A percentile compares a stretch with the other conserved stretches of the same genome.
Conservation (phyloP, 2,888 invertebrate species). For the Epirrita christyi region DNA sequence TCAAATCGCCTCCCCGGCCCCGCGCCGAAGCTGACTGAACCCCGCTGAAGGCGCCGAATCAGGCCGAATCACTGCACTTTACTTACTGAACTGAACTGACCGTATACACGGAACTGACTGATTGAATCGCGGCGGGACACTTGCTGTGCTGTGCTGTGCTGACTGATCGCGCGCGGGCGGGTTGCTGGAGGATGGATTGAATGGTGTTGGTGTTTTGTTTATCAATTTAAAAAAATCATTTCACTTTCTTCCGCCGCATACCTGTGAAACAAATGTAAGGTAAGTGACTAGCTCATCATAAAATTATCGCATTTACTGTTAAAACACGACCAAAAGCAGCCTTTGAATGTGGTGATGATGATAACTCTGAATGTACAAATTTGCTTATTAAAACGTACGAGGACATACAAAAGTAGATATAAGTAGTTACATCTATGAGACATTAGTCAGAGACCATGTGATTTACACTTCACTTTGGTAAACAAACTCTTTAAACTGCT, state of each 20-base stretch:
- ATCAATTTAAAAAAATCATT: conserved; percentile 55
- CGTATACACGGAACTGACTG: too few relatives aligned
- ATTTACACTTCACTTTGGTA: background rate
- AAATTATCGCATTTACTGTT: background rate
- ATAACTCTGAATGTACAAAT: background rate
- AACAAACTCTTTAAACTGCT: background rate
- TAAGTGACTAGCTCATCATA: conserved; percentile 42
- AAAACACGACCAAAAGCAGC: background rate
- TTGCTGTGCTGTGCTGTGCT: too few relatives aligned
- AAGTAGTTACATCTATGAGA: background rate
- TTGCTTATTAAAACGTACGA: background rate
- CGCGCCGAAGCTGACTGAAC: too few relatives aligned
- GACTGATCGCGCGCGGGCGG: too few relatives aligned
- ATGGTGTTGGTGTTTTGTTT: conserved; percentile 67
- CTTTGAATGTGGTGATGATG: background rate
- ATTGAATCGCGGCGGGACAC: too few relatives aligned
- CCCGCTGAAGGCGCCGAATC: too few relatives aligned
- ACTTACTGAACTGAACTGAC: too few relatives aligned
- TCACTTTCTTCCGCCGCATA: conserved; percentile 37
- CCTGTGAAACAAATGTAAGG: conserved; percentile 52
- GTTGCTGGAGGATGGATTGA: conserved; percentile 24
- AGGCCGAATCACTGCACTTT: too few relatives aligned
- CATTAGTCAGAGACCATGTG: background rate
- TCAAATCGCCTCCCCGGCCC: too few relatives aligned
- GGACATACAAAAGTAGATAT: background rate